These are phyloP conservation scores for Palythoa grandiflora DNA, from an alignment of 92 coral and sea anemone genomes.

Conservation along the genomic window DNA sequence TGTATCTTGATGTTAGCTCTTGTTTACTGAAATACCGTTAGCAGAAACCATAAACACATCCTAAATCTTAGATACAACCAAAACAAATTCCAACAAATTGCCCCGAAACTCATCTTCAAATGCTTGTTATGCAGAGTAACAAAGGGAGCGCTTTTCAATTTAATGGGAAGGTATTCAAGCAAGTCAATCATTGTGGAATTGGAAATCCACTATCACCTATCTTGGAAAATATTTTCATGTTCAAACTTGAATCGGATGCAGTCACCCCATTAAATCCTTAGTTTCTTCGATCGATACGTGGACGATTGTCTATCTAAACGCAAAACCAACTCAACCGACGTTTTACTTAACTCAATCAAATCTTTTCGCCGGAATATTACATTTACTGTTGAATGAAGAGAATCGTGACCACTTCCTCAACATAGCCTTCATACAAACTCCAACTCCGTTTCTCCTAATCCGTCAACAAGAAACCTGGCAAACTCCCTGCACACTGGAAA, in stretches of 20 bases:
- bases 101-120: not conserved
- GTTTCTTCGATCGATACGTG: no score
- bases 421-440: no score
- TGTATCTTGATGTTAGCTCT: no score
- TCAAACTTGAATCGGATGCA: not conserved
- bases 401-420: no score
- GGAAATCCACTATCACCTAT: not conserved
- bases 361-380: not conserved
- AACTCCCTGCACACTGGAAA: no score
- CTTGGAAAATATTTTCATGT: not conserved
- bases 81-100: not conserved
- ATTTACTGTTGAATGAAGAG: not conserved
- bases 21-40: not conserved
- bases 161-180: not conserved
- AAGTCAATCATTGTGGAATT: not conserved
- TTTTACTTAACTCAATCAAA: no score
- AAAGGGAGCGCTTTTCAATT: not conserved
- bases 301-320: not conserved
- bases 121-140: not conserved
- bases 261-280: not conserved
- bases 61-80: not conserved
- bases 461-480: no score
- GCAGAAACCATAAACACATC: not conserved
- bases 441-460: no score
- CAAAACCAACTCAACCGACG: not conserved